Base-by-base conservation (phyloP, 2,797 vertebrate species). In the Urophycis tenuis region DNA sequence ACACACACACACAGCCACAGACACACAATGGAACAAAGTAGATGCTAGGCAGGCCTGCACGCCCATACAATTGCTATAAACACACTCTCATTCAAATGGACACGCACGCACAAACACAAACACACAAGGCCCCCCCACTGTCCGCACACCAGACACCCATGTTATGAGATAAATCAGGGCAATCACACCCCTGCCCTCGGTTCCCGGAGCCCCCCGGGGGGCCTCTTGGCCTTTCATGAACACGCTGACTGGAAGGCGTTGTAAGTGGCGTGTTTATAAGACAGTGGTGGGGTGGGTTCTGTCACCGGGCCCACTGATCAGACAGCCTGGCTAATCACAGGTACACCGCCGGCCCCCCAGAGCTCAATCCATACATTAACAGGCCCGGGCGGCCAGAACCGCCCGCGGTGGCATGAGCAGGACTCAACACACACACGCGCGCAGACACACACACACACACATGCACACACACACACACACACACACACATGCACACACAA, bases 281-380 rank as follows among this genome's bases (percentile, higher is more conserved):
- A 79, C 79, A 82, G 82, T 69, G 30, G 69, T 82, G 76, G 75
- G 81, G 83, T 80, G 77, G 80, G 88, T 82, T 71, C 87, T 87
- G 89, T 91, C 91, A 89, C 88, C 78, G 67, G 60, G 60, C 60
- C 85, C 78, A 78, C 88, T 91, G 91, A 91, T 92, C 91, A n/a
- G n/a, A 89, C 89, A 90, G 89, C 83, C 80, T 90, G 87, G 83
- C 88, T 88, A 89, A 92, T 92, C 87, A 90, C 82, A 91, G 91
- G 91, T 92, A 89, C 92, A 89, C 83, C 75, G 81, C 88, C 80
- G 86, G 81, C 88, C 83, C 78, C 77, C 75, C 41, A 39, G n/a
- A 17, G 74, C 69, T 76, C 74, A 64, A 11, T 60, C 53, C 53
- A 60, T 60, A 25, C 53, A 74, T 35, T 79, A 78, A 78, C 76